Evolutionary conservation across 1,140 invertebrate genomes (phyloP), one percentile per base, ranked within the genome.

Genomic region (Lepeophtheirus salmonis): DNA sequence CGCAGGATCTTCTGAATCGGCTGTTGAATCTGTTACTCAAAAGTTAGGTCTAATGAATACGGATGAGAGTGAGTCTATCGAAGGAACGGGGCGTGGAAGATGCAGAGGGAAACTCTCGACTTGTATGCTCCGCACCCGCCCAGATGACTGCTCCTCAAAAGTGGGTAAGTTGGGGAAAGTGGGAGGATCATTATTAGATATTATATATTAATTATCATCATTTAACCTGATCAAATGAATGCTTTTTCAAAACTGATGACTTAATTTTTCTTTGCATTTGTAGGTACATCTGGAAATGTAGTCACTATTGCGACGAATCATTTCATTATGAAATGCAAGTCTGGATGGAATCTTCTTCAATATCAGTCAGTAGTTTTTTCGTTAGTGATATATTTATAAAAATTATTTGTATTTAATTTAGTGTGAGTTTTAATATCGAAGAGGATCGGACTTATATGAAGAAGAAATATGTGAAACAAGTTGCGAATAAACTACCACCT

Each of bases 401-500:
- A 12, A 12, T 54, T 16, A 20, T 3, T 14, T 2, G 17, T 16
- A 20, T 20, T 17, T 14, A 54, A n/a, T 17, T 54, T 10, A 57
- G 23, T 10, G 23, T 57, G 55, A 21, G 25, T 16, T 57, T 30
- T 18, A 20, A 41, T n/a, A 16, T 41, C 13, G 22, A 25, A 25
- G 55, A 57, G 22, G 55, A 57, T 17, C 23, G 26, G 14, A 50
- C 22, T 48, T 41, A 13, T 57, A 30, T 57, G 2, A 24, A 30
- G 3, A 57, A 41, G 26, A 3, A 3, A 10, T 17, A 17, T 14
- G 22, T 57, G 13, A 2, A 20, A 24, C 26, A 17, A 3, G 3
- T 26, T 14, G 26, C 13, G 2, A 3, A 25, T 2, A 14, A 24
- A 2, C 26, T 57, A 12, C 23, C 23, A 3, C 13, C 10, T 4